phyloP scores from a whole-genome alignment of 2,113 vertebrate species.

The Cichladusa arquata region DNA sequence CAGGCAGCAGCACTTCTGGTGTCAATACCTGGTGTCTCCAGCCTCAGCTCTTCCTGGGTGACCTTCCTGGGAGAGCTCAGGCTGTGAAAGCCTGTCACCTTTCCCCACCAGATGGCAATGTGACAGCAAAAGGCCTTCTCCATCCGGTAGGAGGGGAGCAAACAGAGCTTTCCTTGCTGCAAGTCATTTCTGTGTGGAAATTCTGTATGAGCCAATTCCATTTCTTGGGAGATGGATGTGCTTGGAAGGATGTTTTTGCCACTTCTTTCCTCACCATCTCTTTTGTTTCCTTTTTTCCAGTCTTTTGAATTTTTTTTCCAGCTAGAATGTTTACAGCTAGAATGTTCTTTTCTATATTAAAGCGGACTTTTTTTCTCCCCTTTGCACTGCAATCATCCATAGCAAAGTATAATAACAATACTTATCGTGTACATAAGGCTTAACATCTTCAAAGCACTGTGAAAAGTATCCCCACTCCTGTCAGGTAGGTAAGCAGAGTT shows the following conservation, averaged over 20 bases:
- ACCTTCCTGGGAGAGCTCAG: not conserved
- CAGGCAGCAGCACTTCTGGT: not conserved
- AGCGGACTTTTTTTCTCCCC: not conserved
- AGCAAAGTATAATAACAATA: not conserved
- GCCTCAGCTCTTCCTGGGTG: not conserved
- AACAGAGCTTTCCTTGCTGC: not conserved
- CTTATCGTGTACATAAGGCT: not conserved
- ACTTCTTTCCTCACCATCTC: not conserved
- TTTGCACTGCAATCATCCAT: not conserved
- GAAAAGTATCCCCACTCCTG: not conserved
- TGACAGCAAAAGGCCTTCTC: conserved; percentile 4
- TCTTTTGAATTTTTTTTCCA: not conserved
- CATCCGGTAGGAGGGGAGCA: not conserved
- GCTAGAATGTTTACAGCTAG: not conserved
- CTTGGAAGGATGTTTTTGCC: not conserved
- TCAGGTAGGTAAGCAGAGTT: not conserved
- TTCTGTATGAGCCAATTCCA: not conserved
- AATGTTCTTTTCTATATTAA: not conserved
- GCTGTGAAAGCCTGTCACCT: not conserved
- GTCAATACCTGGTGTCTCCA: not conserved
- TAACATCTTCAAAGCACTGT: not conserved
- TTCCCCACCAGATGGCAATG: conserved; percentile 44
- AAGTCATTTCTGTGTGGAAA: not conserved
- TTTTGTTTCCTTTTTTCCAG: not conserved
- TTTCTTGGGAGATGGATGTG: not conserved